phyloP scores from a whole-genome alignment of 2,113 vertebrate species.

The Notothenia rossii region DNA sequence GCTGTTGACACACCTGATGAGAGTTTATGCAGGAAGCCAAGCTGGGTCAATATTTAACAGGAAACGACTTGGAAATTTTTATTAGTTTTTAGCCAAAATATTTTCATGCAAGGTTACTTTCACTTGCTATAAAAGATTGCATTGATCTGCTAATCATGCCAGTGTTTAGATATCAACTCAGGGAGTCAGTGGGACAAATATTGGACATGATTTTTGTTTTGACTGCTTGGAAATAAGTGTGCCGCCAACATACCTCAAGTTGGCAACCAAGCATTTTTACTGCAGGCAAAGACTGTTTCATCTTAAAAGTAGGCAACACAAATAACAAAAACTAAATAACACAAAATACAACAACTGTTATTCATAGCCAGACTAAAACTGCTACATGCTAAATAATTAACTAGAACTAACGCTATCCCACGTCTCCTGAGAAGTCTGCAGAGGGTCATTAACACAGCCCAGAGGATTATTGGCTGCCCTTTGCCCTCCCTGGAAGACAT shows the following conservation, averaged over 20 bases:
- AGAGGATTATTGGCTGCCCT: too few relatives aligned
- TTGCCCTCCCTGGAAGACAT: too few relatives aligned
- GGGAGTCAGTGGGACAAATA: not conserved
- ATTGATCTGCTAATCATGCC: not conserved
- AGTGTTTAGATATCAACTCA: not conserved
- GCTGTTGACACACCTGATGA: not conserved
- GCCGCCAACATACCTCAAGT: not conserved
- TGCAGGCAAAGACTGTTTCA: not conserved
- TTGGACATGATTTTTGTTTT: not conserved
- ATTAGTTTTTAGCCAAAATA: not conserved
- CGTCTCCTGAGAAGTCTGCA: not conserved
- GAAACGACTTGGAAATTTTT: not conserved
- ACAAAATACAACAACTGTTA: not conserved
- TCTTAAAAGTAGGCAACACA: not conserved
- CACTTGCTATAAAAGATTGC: not conserved
- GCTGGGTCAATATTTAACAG: constrained; percentile 37
- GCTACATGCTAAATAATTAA: not conserved
- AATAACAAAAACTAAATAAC: not conserved
- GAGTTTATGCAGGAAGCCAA: not conserved
- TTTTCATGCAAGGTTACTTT: not conserved
- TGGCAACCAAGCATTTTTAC: not conserved
- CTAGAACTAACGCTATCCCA: not conserved
- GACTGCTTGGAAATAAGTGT: not conserved
- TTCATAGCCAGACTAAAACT: not conserved
- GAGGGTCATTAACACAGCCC: too few relatives aligned